A percentile compares a stretch with the other conserved stretches of the same genome.
phyloP scores from a whole-genome alignment of 2,113 vertebrate genomes.

The Falco punctatus region DNA sequence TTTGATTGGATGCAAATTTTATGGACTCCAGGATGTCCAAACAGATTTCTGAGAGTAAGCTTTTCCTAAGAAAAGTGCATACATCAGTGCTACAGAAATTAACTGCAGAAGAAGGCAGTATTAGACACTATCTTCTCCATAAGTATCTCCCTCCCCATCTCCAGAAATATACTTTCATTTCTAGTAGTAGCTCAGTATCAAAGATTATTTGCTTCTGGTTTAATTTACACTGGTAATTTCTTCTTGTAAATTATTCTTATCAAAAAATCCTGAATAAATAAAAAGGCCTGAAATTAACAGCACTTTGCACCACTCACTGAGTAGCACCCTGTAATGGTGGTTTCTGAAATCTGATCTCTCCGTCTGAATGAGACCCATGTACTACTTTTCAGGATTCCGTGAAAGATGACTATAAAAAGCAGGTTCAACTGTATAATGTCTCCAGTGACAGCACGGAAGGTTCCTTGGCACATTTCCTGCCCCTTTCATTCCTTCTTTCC shows the following conservation, averaged over 20 bases:
- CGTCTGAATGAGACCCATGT: not conserved
- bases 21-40: not conserved
- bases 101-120: not conserved
- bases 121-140: not conserved
- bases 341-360: not conserved
- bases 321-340: not conserved
- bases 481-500: not conserved
- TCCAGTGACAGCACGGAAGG: not conserved
- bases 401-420: not conserved
- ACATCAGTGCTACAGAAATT: not conserved
- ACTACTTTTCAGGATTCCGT: not conserved
- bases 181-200: not conserved
- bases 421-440: not conserved
- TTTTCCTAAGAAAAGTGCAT: not conserved
- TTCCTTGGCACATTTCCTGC: not conserved
- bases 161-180: not conserved
- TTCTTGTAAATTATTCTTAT: not conserved
- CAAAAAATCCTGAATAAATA: not conserved
- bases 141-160: not conserved
- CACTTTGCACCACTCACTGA: not conserved
- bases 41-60: not conserved
- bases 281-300: not conserved
- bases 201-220: not conserved
- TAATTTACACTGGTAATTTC: not conserved
- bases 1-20: not conserved